Conservation (phyloP, 2,113 vertebrate genomes). For the Cyphomyrus discorhynchus region DNA sequence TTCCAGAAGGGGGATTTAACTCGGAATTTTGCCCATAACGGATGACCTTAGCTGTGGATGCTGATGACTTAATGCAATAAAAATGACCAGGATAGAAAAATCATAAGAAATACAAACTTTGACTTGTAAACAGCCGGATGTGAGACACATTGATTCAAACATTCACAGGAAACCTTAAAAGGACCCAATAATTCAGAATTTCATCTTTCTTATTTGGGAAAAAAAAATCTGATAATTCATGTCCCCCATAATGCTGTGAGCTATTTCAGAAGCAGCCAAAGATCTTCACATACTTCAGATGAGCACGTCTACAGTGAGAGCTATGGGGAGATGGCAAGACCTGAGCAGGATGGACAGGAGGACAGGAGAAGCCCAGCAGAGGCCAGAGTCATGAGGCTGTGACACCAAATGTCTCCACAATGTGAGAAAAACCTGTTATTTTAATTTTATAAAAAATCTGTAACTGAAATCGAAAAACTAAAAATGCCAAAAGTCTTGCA, state of each 20-base stretch:
- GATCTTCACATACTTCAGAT: background rate
- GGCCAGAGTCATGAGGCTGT: background rate
- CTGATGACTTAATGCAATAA: background rate
- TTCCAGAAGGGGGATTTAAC: background rate
- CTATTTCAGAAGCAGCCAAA: background rate
- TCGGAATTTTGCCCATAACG: background rate
- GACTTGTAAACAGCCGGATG: background rate
- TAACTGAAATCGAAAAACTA: background rate
- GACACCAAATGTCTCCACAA: background rate
- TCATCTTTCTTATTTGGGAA: background rate
- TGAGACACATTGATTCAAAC: background rate
- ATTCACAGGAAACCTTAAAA: background rate
- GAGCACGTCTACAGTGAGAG: background rate
- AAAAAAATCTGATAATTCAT: background rate
- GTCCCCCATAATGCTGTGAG: background rate
- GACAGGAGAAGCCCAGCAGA: background rate
- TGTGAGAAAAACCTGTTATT: background rate
- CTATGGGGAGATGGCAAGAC: background rate
- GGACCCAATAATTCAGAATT: background rate
- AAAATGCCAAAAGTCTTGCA: background rate
- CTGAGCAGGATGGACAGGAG: background rate
- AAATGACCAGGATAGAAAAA: background rate
- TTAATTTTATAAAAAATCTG: background rate
- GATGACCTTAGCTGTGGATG: background rate
- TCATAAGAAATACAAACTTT: background rate